These are phyloP conservation scores for Centropyge bicolor DNA, from an alignment of 2,797 vertebrate genomes.

Conservation along the genomic window DNA sequence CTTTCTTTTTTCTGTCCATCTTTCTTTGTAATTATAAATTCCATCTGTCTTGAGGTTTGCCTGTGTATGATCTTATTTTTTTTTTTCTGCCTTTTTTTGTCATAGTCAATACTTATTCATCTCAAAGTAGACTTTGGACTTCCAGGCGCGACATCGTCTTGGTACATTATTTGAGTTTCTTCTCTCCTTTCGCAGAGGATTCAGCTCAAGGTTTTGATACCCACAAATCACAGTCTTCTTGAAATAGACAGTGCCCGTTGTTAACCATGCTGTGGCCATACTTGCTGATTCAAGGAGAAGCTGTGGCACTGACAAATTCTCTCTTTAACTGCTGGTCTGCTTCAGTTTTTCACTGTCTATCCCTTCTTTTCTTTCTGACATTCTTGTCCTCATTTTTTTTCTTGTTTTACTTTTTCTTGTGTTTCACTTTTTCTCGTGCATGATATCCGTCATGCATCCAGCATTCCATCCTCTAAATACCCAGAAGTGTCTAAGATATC, in stretches of 20 bases:
- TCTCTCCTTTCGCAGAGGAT: conserved; percentile 60
- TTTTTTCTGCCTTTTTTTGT: conserved; percentile 19
- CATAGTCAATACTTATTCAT: conserved; percentile 37
- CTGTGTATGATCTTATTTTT: conserved; percentile 1
- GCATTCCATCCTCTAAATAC: conserved; percentile 16
- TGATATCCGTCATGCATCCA: conserved; percentile 24
- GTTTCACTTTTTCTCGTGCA: no score
- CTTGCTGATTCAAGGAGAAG: conserved; percentile 81
- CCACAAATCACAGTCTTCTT: conserved; percentile 83
- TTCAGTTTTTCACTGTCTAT: conserved; percentile 42
- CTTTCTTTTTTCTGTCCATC: conserved; percentile 12
- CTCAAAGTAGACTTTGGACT: conserved; percentile 23
- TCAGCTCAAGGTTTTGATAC: conserved; percentile 74
- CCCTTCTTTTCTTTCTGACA: conserved; percentile 31
- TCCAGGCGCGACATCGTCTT: conserved; percentile 11
- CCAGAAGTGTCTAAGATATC: conserved; percentile 33
- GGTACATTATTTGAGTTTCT: conserved; percentile 57
- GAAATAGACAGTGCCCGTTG: conserved; percentile 82
- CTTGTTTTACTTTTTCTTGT: conserved; percentile 24
- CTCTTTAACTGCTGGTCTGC: conserved; percentile 35
- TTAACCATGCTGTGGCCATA: conserved; percentile 78
- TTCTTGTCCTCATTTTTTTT: conserved; percentile 11
- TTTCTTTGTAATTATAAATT: conserved; percentile 40
- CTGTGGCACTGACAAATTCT: conserved; percentile 71
- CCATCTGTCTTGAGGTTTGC: conserved; percentile 33